Conservation (phyloP, 2,888 invertebrate species). For the Troides helena region DNA sequence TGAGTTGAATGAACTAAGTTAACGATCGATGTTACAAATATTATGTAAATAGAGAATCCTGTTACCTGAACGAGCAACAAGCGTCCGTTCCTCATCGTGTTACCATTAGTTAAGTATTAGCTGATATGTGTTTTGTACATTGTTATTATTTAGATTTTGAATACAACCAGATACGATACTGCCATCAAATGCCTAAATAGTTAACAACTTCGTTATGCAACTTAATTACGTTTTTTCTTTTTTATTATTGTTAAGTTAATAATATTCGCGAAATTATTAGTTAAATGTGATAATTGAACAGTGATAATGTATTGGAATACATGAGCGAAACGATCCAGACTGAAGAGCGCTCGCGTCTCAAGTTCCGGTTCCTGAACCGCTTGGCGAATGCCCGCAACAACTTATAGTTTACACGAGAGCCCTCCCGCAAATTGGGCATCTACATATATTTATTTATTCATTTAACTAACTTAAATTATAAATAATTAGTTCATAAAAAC, state of each 20-base stretch:
- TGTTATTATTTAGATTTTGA: slow-evolving; percentile 63
- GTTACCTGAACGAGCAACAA: slow-evolving; percentile 76
- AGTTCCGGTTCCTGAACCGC: slow-evolving; percentile 4
- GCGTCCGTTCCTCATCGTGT: slow-evolving; percentile 76
- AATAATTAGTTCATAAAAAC: slow-evolving; percentile 70
- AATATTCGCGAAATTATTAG: slow-evolving; percentile 72
- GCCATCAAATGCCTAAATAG: slow-evolving; percentile 80
- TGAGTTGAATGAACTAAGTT: slow-evolving; percentile 39
- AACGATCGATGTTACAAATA: slow-evolving; percentile 28
- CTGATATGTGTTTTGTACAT: slow-evolving; percentile 67
- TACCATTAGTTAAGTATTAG: slow-evolving; percentile 79
- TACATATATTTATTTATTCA: slow-evolving; percentile 72
- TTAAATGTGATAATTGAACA: slow-evolving; percentile 73
- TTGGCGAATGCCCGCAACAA: slow-evolving; percentile 29
- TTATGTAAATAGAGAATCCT: slow-evolving; percentile 50
- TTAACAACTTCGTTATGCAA: slow-evolving; percentile 60
- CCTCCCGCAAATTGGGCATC: slow-evolving; percentile 63
- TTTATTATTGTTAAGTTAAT: slow-evolving; percentile 49
- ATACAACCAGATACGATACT: slow-evolving; percentile 78
- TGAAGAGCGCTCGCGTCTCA: slow-evolving; percentile 20
- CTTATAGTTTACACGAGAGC: slow-evolving; percentile 39
- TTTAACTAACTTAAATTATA: slow-evolving; percentile 70
- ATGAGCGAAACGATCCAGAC: slow-evolving; percentile 30
- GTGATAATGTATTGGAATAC: slow-evolving; percentile 56
- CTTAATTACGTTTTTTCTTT: slow-evolving; percentile 44